Evolutionary conservation across 2,797 vertebrate species (phyloP), one percentile per base, ranked within the genome.

Genomic region (Limnodromus scolopaceus): DNA sequence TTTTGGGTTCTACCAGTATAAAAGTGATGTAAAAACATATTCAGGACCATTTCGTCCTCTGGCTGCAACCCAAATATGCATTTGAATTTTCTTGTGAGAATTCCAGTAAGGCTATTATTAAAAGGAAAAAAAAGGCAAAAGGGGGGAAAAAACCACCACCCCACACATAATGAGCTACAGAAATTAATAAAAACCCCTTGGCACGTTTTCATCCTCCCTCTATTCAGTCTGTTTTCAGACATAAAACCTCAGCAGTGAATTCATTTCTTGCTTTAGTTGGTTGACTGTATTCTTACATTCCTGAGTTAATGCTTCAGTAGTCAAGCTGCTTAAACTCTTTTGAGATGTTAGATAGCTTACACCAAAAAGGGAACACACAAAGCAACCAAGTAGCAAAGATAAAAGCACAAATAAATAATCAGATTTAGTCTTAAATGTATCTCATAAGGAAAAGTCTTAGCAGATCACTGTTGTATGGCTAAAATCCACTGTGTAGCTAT

Each of bases 1-100:
- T 77, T 88, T 90, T 24, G 18, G 24, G 60, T 88, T 78, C 65
- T 89, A 70, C 23, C 13, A 68, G 12, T 34, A 71, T 80, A 69
- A 79, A 95, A 80, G 17, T 60, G 23, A 68, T 53, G 36, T 74
- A 87, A 80, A 84, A 92, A 70, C 11, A n/a, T 84, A 78, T 81
- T 81, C n/a, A 69, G n/a, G 8, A 51, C 10, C 39, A 74, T 80
- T 93, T 70, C 7, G 24, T 74, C 14, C 19, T 85, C 48, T 91
- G 46, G 24, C 43, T 81, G 32, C n/a, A 91, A 94, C 22, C 54
- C 64, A 92, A 92, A 54, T 39, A 63, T 7, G 2, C 4, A 5
- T 69, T 84, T 89, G 13, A 15, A 74, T 83, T 80, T 87, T 80
- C 55, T 66, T 80, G 17, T 80, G 30, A 70, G 24, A 87, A 82